Evolutionary conservation across 2,888 invertebrate genomes (phyloP), one percentile per base, ranked within the genome.

Genomic region (Macrophya alboannulata): DNA sequence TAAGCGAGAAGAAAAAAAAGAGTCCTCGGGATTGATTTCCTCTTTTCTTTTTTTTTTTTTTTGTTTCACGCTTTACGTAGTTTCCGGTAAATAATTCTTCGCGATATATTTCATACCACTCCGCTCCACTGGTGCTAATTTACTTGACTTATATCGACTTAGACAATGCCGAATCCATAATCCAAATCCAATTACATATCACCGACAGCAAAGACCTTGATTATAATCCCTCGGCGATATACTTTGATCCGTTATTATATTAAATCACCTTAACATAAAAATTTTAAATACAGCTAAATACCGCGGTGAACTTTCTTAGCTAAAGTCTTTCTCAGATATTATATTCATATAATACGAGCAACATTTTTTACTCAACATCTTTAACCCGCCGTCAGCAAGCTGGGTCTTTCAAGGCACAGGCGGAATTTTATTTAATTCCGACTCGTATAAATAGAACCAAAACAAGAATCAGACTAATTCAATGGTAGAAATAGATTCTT

Each of bases 121-220:
- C 10, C 37, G 31, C 37, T 77, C 55, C 17, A 21, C 4, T 31
- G 77, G 55, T 77, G 55, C 48, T 77, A 77, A 77, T 77, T 77
- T n/a, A 37, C 55, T 76, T 72, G 43, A n/a, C 12, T 74, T 21
- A 74, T 45, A 74, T 45, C 72, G 72, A 40, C 43, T 74, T 74
- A 74, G 45, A 74, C 72, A 45, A 74, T 68, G 65, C 31, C 65
- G 3, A 31, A 31, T 15, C 8, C 40, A 48, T n/a, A 45, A 43
- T 51, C 31, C 25, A 51, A 51, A 51, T 74, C 43, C 21, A 77
- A 55, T 77, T 51, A 77, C 37, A 31, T 37, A 77, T n/a, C 55
- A 31, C 51, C 45, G 72, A 17, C 77, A 45, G 48, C 77, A 77
- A 77, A 77, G 77, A 77, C 51, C 51, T 55, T 77, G 77, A 77